These are phyloP conservation scores for Delichon dasypus DNA, from an alignment of 2,797 vertebrate species.

Conservation along the genomic window DNA sequence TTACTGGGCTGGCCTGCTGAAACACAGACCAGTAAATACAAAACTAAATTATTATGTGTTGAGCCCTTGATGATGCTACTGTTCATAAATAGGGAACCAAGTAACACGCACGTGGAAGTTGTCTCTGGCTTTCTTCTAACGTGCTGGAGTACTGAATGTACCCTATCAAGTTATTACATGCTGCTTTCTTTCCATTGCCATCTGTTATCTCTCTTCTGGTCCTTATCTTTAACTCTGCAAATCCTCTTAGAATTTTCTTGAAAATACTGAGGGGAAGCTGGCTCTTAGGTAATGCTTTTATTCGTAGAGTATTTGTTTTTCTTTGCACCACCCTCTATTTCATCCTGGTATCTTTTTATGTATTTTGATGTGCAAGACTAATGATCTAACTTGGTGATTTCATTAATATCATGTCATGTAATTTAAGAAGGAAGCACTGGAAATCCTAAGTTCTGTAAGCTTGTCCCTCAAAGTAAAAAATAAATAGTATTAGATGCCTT, in stretches of 20 bases:
- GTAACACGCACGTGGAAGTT: slow-evolving; percentile 3
- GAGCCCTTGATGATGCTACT: slow-evolving; percentile 11
- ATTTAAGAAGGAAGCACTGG: not conserved
- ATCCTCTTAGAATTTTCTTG: slow-evolving; percentile 40
- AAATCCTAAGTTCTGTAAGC: not conserved
- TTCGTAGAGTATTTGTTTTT: not conserved
- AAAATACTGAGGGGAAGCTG: not conserved
- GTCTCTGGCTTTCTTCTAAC: slow-evolving; percentile 33
- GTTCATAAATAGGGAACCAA: slow-evolving; percentile 35
- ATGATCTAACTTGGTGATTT: not conserved
- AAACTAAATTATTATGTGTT: not conserved
- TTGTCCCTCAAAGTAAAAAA: not conserved
- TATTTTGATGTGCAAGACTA: not conserved
- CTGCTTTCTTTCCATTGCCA: slow-evolving; percentile 61
- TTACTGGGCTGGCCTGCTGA: not conserved
- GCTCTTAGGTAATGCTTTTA: not conserved
- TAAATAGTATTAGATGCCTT: not conserved
- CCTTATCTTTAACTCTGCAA: slow-evolving; percentile 63
- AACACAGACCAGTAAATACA: not conserved
- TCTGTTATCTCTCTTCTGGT: slow-evolving; percentile 63
- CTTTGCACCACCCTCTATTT: not conserved
- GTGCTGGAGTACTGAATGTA: slow-evolving; percentile 52
- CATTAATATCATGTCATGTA: not conserved
- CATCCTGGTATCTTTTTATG: not conserved
- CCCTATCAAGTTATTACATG: slow-evolving; percentile 52